phyloP scores from a whole-genome alignment of 2,113 vertebrate species.

The Hippocampus zosterae region DNA sequence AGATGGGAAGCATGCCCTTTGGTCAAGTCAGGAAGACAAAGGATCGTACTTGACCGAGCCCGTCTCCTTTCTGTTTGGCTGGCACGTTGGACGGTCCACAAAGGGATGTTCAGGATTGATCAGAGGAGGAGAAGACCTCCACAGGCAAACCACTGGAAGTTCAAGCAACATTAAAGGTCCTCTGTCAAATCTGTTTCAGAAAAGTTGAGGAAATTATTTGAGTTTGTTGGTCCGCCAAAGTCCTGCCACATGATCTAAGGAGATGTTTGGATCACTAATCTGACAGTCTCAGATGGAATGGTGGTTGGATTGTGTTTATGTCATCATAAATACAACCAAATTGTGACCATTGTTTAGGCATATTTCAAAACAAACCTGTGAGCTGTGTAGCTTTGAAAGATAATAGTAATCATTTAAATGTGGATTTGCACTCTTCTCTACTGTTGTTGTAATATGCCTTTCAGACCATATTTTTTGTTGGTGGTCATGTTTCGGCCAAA shows the following conservation, averaged over 20 bases:
- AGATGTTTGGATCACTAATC: slow-evolving; percentile 34
- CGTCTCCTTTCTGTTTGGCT: slow-evolving; percentile 38
- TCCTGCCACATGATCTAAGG: slow-evolving; percentile 34
- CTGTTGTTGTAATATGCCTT: too few relatives aligned
- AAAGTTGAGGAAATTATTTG: slow-evolving; percentile 41
- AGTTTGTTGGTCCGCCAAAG: slow-evolving; percentile 29
- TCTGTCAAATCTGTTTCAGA: slow-evolving; percentile 39
- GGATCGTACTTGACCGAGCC: slow-evolving; percentile 55
- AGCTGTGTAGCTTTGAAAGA: slow-evolving; percentile 18
- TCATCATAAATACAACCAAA: slow-evolving; percentile 11
- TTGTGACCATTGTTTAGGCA: slow-evolving; percentile 2
- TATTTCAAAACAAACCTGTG: slow-evolving; percentile 18
- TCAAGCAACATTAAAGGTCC: slow-evolving; percentile 45
- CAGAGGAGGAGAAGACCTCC: slow-evolving; percentile 49
- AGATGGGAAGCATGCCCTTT: slow-evolving; percentile 56
- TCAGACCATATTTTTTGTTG: slow-evolving; percentile 1
- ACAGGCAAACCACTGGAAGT: slow-evolving; percentile 48
- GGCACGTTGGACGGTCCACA: slow-evolving; percentile 59
- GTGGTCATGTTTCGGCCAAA: slow-evolving; percentile 12
- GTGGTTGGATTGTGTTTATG: slow-evolving; percentile 4
- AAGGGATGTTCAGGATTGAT: slow-evolving; percentile 52
- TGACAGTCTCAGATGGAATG: slow-evolving; percentile 10
- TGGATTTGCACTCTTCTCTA: slow-evolving; percentile 26
- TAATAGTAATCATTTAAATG: slow-evolving; percentile 51
- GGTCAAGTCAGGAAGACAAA: slow-evolving; percentile 54